Conservation (phyloP, 1,140 invertebrate species). For the Sitophilus oryzae region DNA sequence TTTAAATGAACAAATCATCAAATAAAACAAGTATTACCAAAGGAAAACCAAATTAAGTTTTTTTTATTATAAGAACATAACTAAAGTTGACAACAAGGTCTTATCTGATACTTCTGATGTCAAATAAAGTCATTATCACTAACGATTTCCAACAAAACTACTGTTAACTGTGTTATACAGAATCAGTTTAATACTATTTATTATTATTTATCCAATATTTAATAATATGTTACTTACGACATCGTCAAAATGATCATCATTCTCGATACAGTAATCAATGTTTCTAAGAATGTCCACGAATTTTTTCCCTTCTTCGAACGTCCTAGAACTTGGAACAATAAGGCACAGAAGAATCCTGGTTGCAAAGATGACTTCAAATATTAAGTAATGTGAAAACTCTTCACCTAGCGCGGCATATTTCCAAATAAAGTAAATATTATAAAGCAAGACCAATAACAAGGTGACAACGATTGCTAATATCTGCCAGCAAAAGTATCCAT, state of each 20-base stretch:
- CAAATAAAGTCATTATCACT: too few relatives aligned
- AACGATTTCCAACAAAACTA: too few relatives aligned
- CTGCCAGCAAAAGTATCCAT: constrained; percentile 5
- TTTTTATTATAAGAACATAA: too few relatives aligned
- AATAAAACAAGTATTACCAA: too few relatives aligned
- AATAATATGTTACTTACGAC: constrained; percentile 12
- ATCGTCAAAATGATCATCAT: background rate
- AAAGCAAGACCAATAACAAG: constrained; percentile 2
- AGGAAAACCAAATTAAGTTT: too few relatives aligned
- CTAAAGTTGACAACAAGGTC: too few relatives aligned
- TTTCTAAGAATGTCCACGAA: constrained; percentile 3
- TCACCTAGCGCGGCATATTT: background rate
- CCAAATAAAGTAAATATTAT: constrained; percentile 2
- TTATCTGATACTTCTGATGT: too few relatives aligned
- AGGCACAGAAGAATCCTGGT: background rate
- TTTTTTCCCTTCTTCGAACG: background rate
- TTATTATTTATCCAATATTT: too few relatives aligned
- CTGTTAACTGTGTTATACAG: too few relatives aligned
- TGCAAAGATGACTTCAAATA: constrained; percentile 1
- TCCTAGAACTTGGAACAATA: constrained; percentile 5
- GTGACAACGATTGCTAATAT: background rate
- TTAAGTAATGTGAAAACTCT: background rate
- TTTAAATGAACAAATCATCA: too few relatives aligned
- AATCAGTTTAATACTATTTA: too few relatives aligned
- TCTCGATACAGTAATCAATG: background rate